Conservation (phyloP, 2,113 vertebrate genomes). For the Melospiza georgiana region DNA sequence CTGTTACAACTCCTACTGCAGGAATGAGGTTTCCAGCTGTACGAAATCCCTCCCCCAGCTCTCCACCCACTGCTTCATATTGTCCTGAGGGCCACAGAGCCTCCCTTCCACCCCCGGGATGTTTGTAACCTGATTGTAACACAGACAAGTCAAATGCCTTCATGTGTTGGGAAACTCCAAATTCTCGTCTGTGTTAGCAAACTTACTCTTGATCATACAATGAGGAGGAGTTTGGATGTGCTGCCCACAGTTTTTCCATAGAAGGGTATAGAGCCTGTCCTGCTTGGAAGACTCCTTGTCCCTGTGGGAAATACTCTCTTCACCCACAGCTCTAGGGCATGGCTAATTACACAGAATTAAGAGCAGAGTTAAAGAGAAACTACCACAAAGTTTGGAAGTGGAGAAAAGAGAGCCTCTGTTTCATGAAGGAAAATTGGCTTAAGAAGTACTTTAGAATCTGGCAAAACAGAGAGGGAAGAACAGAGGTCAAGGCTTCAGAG, state of each 20-base stretch:
- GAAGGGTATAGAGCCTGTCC: not conserved
- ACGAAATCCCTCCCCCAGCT: not conserved
- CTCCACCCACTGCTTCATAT: not conserved
- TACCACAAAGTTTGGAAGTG: not conserved
- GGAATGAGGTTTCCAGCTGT: not conserved
- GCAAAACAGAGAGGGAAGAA: not conserved
- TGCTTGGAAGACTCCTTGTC: not conserved
- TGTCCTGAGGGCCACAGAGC: not conserved
- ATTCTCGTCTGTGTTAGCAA: not conserved
- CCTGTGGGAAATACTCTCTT: not conserved
- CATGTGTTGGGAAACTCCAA: not conserved
- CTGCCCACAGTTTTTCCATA: conserved; percentile 8
- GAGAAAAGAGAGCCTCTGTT: not conserved
- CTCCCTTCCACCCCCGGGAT: not conserved
- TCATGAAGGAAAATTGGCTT: not conserved
- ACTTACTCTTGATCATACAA: not conserved
- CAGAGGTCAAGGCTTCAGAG: conserved; percentile 32
- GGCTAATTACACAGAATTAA: not conserved
- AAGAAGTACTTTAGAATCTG: conserved; percentile 11
- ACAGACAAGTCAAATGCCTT: not conserved
- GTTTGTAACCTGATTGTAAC: not conserved
- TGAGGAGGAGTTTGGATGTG: not conserved
- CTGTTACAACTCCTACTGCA: not conserved
- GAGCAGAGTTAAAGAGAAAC: conserved; percentile 9
- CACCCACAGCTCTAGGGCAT: not conserved